phyloP scores from a whole-genome alignment of 2,113 vertebrate species.

The Nanorana parkeri region DNA sequence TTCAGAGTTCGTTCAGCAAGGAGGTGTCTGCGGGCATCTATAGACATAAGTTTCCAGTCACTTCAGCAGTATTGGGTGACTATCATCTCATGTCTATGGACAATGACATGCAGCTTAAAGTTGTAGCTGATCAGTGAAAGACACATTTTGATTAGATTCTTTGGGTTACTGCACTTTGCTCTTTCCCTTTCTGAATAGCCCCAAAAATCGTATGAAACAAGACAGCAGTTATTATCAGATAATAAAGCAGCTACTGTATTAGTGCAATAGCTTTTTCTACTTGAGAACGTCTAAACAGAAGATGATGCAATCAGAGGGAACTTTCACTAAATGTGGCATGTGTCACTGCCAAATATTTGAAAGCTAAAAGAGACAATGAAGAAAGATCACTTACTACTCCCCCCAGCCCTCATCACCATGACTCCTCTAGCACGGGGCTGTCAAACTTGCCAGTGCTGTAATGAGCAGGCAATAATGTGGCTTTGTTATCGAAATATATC shows the following conservation, averaged over 20 bases:
- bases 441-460: conserved; percentile 42
- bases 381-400: conserved; percentile 24
- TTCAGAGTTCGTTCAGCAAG: too few species aligned
- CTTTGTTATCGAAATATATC: conserved; percentile 44
- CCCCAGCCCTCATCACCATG: conserved; percentile 32
- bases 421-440: conserved; percentile 29
- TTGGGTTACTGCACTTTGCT: too few species aligned
- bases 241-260: not conserved
- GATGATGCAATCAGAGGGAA: conserved; percentile 37
- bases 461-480: conserved; percentile 47
- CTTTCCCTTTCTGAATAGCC: too few species aligned
- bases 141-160: too few species aligned
- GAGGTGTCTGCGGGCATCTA: too few species aligned
- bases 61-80: too few species aligned
- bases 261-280: too few species aligned
- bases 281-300: not conserved
- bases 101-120: too few species aligned
- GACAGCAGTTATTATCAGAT: too few species aligned
- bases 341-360: conserved; percentile 42
- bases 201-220: not conserved
- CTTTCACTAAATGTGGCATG: conserved; percentile 33
- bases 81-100: too few species aligned
- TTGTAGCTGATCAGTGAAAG: too few species aligned
- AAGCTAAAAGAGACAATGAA: conserved; percentile 31
- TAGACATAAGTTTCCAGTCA: too few species aligned